Percentiles rank a stretch among this genome's conserved stretches.
Evolutionary conservation across 2,888 invertebrate genomes (phyloP).

Genomic region (Clostera curtula): DNA sequence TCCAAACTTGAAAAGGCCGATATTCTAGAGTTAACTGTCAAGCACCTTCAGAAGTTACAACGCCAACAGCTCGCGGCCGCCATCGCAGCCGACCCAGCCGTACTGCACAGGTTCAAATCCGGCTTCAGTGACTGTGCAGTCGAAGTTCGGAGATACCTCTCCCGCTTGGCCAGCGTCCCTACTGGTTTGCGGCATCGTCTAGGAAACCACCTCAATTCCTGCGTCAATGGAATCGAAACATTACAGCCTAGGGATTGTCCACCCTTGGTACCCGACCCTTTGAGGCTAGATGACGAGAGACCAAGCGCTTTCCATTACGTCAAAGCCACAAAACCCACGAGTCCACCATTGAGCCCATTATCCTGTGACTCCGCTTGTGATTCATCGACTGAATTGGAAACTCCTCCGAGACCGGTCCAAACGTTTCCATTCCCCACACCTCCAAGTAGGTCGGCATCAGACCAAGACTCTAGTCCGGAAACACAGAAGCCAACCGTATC

Average conservation of each 20-base stretch:
- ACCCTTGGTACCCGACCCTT: conserved; percentile 74
- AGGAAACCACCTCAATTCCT: conserved; percentile 78
- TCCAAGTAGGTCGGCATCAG: conserved; percentile 75
- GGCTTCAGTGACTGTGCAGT: conserved; percentile 93
- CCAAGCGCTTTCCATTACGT: conserved; percentile 65
- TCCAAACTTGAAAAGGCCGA: conserved; percentile 97
- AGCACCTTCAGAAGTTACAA: conserved; percentile 92
- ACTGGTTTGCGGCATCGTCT: conserved; percentile 77
- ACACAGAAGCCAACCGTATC: conserved; percentile 69
- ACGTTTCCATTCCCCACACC: conserved; percentile 72
- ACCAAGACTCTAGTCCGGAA: conserved; percentile 68
- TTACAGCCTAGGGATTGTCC: conserved; percentile 55
- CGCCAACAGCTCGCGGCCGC: conserved; percentile 89
- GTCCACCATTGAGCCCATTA: conserved; percentile 82
- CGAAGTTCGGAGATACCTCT: conserved; percentile 84
- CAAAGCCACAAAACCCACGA: conserved; percentile 61
- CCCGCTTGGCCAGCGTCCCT: conserved; percentile 77
- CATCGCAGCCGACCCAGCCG: conserved; percentile 88
- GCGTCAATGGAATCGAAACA: conserved; percentile 74
- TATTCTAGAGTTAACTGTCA: conserved; percentile 95
- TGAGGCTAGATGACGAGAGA: conserved; percentile 58
- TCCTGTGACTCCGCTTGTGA: conserved; percentile 82
- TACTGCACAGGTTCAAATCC: conserved; percentile 88
- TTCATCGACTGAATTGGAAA: conserved; percentile 70
- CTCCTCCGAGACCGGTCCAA: conserved; percentile 64